Conservation (phyloP, 2,113 vertebrate species). For the Chaetodon trifascialis region DNA sequence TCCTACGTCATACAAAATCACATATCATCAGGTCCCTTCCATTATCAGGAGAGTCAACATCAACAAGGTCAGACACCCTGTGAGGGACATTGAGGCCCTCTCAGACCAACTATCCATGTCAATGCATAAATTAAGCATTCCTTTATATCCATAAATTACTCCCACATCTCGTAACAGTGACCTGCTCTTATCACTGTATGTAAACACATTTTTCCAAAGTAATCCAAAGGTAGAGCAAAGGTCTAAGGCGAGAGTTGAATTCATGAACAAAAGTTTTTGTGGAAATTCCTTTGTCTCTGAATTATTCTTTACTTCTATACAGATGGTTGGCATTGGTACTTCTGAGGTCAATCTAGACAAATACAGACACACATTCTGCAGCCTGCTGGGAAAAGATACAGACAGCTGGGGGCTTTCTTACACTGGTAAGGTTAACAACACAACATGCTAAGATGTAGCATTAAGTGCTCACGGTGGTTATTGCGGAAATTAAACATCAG, state of each 20-base stretch:
- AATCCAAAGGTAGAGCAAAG: neutral
- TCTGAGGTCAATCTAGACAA: conserved; percentile 95
- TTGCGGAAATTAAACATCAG: neutral
- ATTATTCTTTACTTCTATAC: conserved; percentile 13
- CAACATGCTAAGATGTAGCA: neutral
- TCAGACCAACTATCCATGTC: too few relatives aligned
- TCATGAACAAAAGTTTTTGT: neutral
- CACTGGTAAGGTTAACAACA: conserved; percentile 85
- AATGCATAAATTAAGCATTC: too few relatives aligned
- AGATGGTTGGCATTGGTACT: conserved; percentile 98
- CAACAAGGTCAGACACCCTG: too few relatives aligned
- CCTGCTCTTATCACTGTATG: neutral
- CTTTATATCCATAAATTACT: too few relatives aligned
- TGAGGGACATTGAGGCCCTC: too few relatives aligned
- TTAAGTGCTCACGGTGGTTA: neutral
- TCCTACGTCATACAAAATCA: too few relatives aligned
- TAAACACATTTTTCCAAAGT: neutral
- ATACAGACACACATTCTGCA: conserved; percentile 96
- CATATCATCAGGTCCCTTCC: too few relatives aligned
- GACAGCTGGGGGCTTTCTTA: conserved; percentile 99
- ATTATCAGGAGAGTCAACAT: too few relatives aligned
- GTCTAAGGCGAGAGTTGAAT: neutral
- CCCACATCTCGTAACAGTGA: neutral
- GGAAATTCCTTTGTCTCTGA: neutral
- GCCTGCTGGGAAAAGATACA: conserved; percentile 93